phyloP scores from a whole-genome alignment of 2,888 invertebrate genomes.

The Lithophane ornitopus region DNA sequence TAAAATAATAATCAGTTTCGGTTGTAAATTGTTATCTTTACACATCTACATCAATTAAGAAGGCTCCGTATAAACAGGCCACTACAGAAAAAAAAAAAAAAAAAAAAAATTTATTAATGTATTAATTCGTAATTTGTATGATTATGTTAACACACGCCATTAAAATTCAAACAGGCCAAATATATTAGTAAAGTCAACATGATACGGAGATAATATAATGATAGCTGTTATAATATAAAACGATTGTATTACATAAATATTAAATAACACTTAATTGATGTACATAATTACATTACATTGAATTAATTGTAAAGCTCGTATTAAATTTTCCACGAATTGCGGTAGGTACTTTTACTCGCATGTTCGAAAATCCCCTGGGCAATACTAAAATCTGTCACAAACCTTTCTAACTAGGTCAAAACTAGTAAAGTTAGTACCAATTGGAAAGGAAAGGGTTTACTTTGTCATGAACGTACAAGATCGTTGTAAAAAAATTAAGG shows the following conservation, averaged over 20 bases:
- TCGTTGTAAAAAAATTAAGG: not conserved
- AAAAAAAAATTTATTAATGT: no score
- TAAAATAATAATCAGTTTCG: not conserved
- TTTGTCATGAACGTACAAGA: not conserved
- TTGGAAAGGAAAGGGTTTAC: not conserved
- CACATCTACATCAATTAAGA: conserved; percentile 10
- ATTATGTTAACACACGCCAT: not conserved
- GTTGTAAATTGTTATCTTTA: not conserved
- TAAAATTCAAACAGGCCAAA: not conserved
- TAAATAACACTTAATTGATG: not conserved
- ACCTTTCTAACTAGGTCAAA: not conserved
- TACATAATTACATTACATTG: not conserved
- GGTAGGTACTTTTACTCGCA: not conserved
- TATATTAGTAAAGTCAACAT: not conserved
- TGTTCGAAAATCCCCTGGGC: not conserved
- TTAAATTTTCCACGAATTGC: not conserved
- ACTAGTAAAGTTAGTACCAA: not conserved
- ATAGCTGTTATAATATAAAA: not conserved
- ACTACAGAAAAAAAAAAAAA: not conserved
- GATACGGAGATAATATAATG: not conserved
- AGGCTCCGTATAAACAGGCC: not conserved
- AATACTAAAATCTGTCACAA: not conserved
- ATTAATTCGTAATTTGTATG: not conserved
- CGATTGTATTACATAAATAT: not conserved
- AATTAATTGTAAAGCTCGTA: not conserved